These are phyloP conservation scores for Chaenogobius annularis DNA, from an alignment of 2,113 vertebrate genomes.

Conservation along the genomic window DNA sequence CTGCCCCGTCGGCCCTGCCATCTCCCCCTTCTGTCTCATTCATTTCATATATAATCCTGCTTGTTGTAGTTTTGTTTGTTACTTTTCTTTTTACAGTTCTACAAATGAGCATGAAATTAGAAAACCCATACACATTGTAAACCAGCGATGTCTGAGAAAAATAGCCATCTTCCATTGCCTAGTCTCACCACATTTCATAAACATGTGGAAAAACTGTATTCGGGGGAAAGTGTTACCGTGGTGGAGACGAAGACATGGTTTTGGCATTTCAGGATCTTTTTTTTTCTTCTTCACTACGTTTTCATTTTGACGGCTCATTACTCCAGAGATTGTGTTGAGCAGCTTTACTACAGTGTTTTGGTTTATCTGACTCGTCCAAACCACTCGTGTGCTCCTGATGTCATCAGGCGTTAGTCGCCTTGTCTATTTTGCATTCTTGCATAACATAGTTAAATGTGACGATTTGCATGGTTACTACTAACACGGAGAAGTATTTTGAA, in stretches of 20 bases:
- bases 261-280: slow-evolving; percentile 15
- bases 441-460: not conserved
- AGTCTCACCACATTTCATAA: slow-evolving; percentile 42
- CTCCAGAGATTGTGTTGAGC: not conserved
- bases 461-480: slow-evolving; percentile 22
- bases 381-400: slow-evolving; percentile 27
- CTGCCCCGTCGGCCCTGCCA: slow-evolving; percentile 18
- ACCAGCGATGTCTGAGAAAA: slow-evolving; percentile 33
- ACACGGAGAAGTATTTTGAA: slow-evolving; percentile 3
- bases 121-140: slow-evolving; percentile 37
- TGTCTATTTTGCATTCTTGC: slow-evolving; percentile 2
- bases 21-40: slow-evolving; percentile 9
- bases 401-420: slow-evolving; percentile 12
- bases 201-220: slow-evolving; percentile 45
- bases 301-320: slow-evolving; percentile 19
- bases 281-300: slow-evolving; percentile 12
- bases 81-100: slow-evolving; percentile 1
- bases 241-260: slow-evolving; percentile 46
- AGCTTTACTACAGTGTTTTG: slow-evolving; percentile 10
- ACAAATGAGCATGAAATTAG: slow-evolving; percentile 35
- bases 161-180: slow-evolving; percentile 24
- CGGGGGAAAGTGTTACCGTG: slow-evolving; percentile 16
- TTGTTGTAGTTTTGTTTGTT: not conserved
- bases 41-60: not conserved
- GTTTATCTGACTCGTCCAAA: slow-evolving; percentile 34